phyloP scores from a whole-genome alignment of 2,113 vertebrate genomes.

The Stegastes partitus region DNA sequence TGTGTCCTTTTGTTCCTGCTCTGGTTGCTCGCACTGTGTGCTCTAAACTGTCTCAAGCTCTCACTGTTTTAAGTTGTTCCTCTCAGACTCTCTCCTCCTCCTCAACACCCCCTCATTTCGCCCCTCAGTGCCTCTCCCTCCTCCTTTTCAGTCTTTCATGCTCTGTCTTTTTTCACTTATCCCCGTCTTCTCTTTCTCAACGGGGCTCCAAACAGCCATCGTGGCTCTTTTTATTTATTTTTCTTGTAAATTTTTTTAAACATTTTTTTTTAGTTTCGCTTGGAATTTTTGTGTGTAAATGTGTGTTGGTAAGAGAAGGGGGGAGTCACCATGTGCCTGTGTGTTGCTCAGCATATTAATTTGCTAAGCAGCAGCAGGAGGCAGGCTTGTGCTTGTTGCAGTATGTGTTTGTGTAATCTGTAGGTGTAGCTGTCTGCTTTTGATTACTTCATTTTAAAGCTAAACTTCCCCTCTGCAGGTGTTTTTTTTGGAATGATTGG shows the following conservation, averaged over 20 bases:
- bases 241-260: slow-evolving; percentile 2
- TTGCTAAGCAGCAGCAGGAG: slow-evolving; percentile 41
- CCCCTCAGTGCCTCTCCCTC: slow-evolving; percentile 53
- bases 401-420: slow-evolving; percentile 48
- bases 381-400: slow-evolving; percentile 68
- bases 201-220: slow-evolving; percentile 3
- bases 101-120: slow-evolving; percentile 70
- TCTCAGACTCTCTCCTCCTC: slow-evolving; percentile 74
- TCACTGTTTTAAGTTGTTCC: slow-evolving; percentile 66
- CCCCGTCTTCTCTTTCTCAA: slow-evolving; percentile 33
- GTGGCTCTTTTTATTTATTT: slow-evolving; percentile 18
- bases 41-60: slow-evolving; percentile 34
- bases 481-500: slow-evolving; percentile 30
- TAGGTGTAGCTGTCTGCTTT: slow-evolving; percentile 53
- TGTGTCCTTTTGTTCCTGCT: slow-evolving; percentile 17
- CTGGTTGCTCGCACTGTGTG: slow-evolving; percentile 34
- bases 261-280: slow-evolving; percentile 4
- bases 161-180: slow-evolving; percentile 32
- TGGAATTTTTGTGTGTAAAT: slow-evolving; percentile 54
- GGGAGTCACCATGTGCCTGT: slow-evolving; percentile 25
- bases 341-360: slow-evolving; percentile 64
- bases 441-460: slow-evolving; percentile 39
- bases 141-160: slow-evolving; percentile 14
- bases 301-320: background rate
- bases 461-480: slow-evolving; percentile 64